These are phyloP conservation scores for Lagopus muta DNA, from an alignment of 2,113 vertebrate genomes.

Conservation along the genomic window DNA sequence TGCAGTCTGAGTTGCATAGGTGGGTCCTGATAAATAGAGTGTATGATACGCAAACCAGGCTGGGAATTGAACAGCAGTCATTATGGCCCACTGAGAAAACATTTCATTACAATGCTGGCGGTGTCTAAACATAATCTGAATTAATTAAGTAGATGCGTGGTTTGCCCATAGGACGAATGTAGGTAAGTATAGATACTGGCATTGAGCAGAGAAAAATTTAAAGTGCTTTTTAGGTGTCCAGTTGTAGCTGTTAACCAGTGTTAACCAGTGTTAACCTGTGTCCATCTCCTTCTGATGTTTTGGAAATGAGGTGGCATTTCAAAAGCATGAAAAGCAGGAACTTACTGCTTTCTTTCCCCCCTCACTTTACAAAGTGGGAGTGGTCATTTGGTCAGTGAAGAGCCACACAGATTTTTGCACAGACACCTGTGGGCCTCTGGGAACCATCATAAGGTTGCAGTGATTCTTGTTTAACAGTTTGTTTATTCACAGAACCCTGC, in stretches of 20 bases:
- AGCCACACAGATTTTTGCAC: background rate
- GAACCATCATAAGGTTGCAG: background rate
- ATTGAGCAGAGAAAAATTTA: background rate
- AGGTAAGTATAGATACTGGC: background rate
- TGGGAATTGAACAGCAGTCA: background rate
- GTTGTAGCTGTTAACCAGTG: background rate
- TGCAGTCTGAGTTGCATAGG: background rate
- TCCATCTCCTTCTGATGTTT: fast-evolving
- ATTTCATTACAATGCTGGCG: background rate
- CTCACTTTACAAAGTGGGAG: background rate
- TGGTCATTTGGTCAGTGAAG: background rate
- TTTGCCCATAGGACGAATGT: background rate
- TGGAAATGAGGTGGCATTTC: background rate
- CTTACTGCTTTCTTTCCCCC: background rate
- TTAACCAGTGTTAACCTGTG: background rate
- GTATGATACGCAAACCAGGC: fast-evolving
- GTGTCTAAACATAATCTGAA: background rate
- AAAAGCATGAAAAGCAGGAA: background rate
- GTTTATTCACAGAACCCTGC: slow-evolving; percentile 44
- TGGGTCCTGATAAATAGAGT: background rate
- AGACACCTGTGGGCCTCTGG: background rate
- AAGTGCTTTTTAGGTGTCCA: background rate
- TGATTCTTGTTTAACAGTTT: slow-evolving; percentile 44
- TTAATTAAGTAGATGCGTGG: background rate
- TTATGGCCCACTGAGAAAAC: background rate